Conservation (phyloP, 2,113 vertebrate species). For the Phyllostomus discolor region DNA sequence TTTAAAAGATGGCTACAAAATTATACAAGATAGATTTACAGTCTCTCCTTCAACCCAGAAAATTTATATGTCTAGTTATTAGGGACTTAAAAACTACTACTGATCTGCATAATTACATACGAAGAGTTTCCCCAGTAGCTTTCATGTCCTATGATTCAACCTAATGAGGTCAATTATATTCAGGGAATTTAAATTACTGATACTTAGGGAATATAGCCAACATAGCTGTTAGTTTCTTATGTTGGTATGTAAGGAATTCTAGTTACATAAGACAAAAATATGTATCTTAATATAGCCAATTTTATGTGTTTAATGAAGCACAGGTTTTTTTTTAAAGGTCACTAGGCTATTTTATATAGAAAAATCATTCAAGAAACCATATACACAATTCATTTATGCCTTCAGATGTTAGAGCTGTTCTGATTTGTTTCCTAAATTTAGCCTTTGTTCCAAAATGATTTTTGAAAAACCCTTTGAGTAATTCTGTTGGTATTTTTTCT, state of each 20-base stretch:
- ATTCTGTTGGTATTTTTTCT: conserved; percentile 39
- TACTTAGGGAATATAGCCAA: conserved; percentile 45
- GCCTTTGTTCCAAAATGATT: conserved; percentile 35
- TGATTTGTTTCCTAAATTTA: conserved; percentile 29
- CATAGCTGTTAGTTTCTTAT: conserved; percentile 30
- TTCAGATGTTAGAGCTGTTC: conserved; percentile 20
- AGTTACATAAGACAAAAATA: conserved; percentile 41
- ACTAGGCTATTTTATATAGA: not conserved
- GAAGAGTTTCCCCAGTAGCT: conserved; percentile 52
- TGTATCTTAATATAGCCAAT: not conserved
- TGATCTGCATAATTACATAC: conserved; percentile 59
- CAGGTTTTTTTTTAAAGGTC: not conserved
- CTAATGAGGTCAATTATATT: conserved; percentile 57
- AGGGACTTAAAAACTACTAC: conserved; percentile 56
- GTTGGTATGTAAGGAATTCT: conserved; percentile 21
- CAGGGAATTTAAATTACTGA: conserved; percentile 58
- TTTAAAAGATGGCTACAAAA: conserved; percentile 60
- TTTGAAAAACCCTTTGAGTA: not conserved
- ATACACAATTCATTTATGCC: not conserved
- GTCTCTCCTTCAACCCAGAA: conserved; percentile 55
- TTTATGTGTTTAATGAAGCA: conserved; percentile 43
- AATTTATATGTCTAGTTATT: conserved; percentile 62
- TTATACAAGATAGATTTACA: conserved; percentile 62
- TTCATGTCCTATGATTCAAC: conserved; percentile 52
- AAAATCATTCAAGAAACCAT: conserved; percentile 27